Base-by-base conservation (phyloP, 2,888 invertebrate species). In the Hypselothyrea guttata region DNA sequence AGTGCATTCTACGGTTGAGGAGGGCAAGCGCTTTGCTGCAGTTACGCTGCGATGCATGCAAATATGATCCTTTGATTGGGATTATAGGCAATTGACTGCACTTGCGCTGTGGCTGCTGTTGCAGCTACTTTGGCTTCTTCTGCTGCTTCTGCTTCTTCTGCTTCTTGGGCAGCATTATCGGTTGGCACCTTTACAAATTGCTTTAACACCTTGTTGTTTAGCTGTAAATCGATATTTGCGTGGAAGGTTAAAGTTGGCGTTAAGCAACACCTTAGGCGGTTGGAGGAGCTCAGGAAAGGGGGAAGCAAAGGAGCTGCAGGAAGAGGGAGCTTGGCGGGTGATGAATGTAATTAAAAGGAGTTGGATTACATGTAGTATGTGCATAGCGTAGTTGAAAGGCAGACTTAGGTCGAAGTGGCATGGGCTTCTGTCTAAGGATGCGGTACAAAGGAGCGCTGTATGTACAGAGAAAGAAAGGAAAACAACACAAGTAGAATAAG, bases 161-260 rank as follows among this genome's bases (percentile, higher is more conserved):
- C 35, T 35, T 31, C 22, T 34, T 4, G 9, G n/a, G n/a, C 28
- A n/a, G 31, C 52, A 15, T 30, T 30, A 7, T 16, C 22, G 22
- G 11, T 41, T 49, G 48, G 35, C 52, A 56, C 40, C 52, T 57
- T 72, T 55, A 75, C 83, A 78, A 81, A 84, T 71, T 78, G 83
- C 60, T 81, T 81, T 73, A 84, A 81, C 81, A 84, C 85, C 84
- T 84, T 84, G 69, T 84, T 84, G 69, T 67, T 74, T 28, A n/a
- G 44, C 57, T 75, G 85, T 67, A 85, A 82, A 85, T 85, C 85
- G 85, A 82, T 82, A 82, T 85, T 70, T 54, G 57, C 41, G 11
- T 59, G 64, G 68, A 74, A 71, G 78, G 68, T 67, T 72, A 64
- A 64, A 52, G 33, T 28, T 56, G 51, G 12, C 49, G 58, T 8